phyloP scores from a whole-genome alignment of 2,888 invertebrate species.

The Dicyrtoma fusca region DNA sequence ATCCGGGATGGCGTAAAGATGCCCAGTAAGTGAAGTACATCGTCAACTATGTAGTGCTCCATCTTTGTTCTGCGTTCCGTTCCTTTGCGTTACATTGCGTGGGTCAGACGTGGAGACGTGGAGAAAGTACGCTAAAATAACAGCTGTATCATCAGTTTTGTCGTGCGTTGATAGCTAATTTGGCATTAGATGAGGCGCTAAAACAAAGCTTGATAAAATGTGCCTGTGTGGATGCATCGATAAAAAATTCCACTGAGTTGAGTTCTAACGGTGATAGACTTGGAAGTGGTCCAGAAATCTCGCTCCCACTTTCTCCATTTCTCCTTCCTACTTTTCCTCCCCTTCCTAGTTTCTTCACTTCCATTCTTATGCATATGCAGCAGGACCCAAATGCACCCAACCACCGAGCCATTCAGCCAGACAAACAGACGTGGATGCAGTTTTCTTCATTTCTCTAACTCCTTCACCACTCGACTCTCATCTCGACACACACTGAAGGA shows the following conservation, averaged over 20 bases:
- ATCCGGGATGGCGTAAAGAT: background rate
- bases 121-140: background rate
- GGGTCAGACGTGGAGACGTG: background rate
- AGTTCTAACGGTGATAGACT: slow-evolving; percentile 20
- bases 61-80: too few relatives aligned
- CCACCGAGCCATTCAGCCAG: background rate
- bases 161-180: slow-evolving; percentile 31
- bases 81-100: background rate
- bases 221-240: slow-evolving; percentile 3
- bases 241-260: slow-evolving; percentile 22
- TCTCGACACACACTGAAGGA: too few relatives aligned
- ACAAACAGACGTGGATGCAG: too few relatives aligned
- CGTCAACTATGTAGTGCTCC: too few relatives aligned
- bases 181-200: slow-evolving; percentile 41
- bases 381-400: slow-evolving; percentile 3
- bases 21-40: background rate
- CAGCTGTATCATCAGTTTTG: slow-evolving; percentile 20
- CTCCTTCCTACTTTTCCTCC: slow-evolving; percentile 7
- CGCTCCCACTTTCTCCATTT: background rate
- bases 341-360: background rate
- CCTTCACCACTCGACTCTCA: too few relatives aligned
- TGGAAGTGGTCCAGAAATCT: slow-evolving; percentile 31
- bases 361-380: background rate
- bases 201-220: slow-evolving; percentile 38
- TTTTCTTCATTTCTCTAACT: too few relatives aligned